phyloP scores from a whole-genome alignment of 2,888 invertebrate species.

The Amorpha juglandis region DNA sequence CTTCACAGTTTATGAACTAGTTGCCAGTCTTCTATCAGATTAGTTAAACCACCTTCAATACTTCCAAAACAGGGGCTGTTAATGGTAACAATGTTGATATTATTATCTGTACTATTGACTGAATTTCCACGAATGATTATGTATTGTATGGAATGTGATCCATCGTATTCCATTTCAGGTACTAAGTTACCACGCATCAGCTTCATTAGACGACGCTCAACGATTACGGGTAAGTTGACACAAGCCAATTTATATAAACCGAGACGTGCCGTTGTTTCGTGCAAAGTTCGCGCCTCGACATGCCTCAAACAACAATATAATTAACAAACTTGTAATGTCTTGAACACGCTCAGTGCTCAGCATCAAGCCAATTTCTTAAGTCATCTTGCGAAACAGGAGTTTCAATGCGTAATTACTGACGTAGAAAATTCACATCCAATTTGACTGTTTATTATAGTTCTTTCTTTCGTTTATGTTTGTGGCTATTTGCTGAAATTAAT shows the following conservation, averaged over 20 bases:
- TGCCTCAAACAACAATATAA: conserved; percentile 38
- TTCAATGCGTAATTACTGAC: conserved; percentile 25
- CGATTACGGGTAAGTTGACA: conserved; percentile 89
- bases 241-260: conserved; percentile 15
- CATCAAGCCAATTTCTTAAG: conserved; percentile 34
- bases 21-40: too few species aligned
- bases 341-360: conserved; percentile 34
- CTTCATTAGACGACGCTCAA: conserved; percentile 94
- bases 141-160: neutral
- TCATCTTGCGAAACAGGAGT: conserved; percentile 23
- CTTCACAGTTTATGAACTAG: too few species aligned
- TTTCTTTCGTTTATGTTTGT: neutral
- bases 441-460: conserved; percentile 8
- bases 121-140: neutral
- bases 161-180: conserved; percentile 68
- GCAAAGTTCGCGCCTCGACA: conserved; percentile 35
- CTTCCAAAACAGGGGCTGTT: too few species aligned
- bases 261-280: conserved; percentile 27
- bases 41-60: too few species aligned
- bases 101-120: neutral
- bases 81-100: neutral
- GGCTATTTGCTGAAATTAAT: neutral
- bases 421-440: conserved; percentile 16
- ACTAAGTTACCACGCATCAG: conserved; percentile 97
- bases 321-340: conserved; percentile 37